A percentile compares a stretch with the other conserved stretches of the same genome.
phyloP scores from a whole-genome alignment of 2,113 vertebrate species.

The Addax nasomaculatus region DNA sequence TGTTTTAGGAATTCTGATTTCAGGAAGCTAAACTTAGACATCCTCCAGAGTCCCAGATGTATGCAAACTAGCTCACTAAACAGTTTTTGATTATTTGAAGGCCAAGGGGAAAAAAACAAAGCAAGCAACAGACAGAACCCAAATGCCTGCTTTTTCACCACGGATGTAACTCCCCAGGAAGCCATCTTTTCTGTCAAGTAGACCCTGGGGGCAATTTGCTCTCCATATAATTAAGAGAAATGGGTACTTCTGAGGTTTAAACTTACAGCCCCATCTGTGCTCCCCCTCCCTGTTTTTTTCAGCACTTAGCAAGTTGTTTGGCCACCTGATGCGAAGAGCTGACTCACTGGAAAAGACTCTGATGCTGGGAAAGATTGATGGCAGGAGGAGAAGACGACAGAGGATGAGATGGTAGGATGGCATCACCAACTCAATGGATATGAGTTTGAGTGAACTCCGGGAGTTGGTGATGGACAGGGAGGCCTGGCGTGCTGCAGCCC shows the following conservation, averaged over 20 bases:
- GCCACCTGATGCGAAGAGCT: neutral
- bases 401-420: neutral
- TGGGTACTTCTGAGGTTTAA: neutral
- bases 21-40: neutral
- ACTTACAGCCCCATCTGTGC: neutral
- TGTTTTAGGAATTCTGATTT: neutral
- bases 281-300: neutral
- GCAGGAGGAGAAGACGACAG: neutral
- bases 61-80: neutral
- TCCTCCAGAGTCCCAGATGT: neutral
- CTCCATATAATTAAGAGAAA: neutral
- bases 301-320: neutral
- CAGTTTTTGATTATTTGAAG: neutral
- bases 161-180: neutral
- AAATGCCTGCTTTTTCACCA: neutral
- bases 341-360: neutral
- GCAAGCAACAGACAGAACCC: neutral
- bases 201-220: neutral
- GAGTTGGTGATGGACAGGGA: neutral
- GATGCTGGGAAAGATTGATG: neutral
- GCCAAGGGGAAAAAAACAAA: neutral
- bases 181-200: neutral
- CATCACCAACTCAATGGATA: neutral
- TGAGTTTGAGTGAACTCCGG: neutral
- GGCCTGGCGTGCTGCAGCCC: neutral